A percentile compares a stretch with the other conserved stretches of the same genome.
These are phyloP conservation scores for Amazona finschi DNA, from an alignment of 2,797 vertebrate genomes.

Conservation along the genomic window DNA sequence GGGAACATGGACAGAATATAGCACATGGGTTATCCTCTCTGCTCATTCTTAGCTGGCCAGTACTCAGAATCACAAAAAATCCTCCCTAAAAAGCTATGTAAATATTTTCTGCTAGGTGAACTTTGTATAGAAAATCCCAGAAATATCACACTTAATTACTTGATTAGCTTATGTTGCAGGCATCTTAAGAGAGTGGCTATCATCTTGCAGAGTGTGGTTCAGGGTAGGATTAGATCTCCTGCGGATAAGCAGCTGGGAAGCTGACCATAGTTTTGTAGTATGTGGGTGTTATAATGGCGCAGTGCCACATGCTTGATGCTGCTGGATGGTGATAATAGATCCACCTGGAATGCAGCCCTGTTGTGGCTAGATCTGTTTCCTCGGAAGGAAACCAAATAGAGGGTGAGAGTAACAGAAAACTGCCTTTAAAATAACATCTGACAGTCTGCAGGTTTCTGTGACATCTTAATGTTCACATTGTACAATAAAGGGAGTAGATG, in stretches of 20 bases:
- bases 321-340: background rate
- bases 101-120: background rate
- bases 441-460: background rate
- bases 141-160: background rate
- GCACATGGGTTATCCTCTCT: background rate
- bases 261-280: background rate
- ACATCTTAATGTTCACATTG: background rate
- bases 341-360: background rate
- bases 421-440: background rate
- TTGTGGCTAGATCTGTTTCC: background rate
- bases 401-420: background rate
- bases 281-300: background rate
- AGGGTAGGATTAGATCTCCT: background rate
- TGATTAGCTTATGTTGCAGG: background rate
- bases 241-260: background rate
- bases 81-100: background rate
- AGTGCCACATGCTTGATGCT: background rate
- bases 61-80: background rate
- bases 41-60: background rate
- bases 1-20: background rate
- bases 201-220: background rate
- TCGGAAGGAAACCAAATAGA: constrained; percentile 21
- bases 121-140: background rate
- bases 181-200: background rate
- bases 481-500: background rate